Percentiles rank a stretch among this genome's conserved stretches.
Conservation (phyloP, 2,888 invertebrate species). For the Dendrolimus houi region DNA sequence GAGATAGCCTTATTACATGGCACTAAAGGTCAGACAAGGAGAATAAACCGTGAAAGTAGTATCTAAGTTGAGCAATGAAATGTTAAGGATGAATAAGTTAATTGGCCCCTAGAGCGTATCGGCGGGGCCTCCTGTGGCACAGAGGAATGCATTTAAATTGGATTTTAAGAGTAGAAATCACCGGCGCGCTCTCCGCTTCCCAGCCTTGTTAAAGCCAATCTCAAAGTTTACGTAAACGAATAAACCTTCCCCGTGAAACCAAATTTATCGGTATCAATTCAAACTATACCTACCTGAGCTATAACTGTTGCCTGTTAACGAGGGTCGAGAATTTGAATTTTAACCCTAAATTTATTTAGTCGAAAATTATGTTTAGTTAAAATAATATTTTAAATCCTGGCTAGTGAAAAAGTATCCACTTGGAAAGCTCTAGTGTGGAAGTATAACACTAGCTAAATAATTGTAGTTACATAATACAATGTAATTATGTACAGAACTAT, state of each 20-base stretch:
- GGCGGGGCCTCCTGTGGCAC: slow-evolving; percentile 68
- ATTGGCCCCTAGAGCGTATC: slow-evolving; percentile 72
- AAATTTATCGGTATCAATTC: slow-evolving; percentile 63
- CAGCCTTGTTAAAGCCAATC: slow-evolving; percentile 73
- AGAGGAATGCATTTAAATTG: slow-evolving; percentile 77
- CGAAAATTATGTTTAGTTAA: no score
- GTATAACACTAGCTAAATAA: no score
- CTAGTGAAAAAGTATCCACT: no score
- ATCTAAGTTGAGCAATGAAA: slow-evolving; percentile 70
- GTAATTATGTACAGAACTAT: no score
- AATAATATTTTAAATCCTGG: no score
- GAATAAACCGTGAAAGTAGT: slow-evolving; percentile 41
- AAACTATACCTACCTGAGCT: slow-evolving; percentile 25
- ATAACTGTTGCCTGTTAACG: slow-evolving; percentile 15
- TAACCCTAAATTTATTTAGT: no score
- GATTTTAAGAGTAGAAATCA: slow-evolving; percentile 77
- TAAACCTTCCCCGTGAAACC: slow-evolving; percentile 60
- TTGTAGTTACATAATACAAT: no score
- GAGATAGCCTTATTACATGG: slow-evolving; percentile 4
- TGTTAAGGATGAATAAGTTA: slow-evolving; percentile 76
- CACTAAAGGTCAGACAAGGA: slow-evolving; percentile 28
- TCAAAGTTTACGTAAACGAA: slow-evolving; percentile 75
- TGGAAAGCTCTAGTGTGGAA: no score
- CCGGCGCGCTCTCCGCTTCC: slow-evolving; percentile 57
- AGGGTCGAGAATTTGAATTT: slow-evolving; percentile 2